These are phyloP conservation scores for Erethizon dorsatum DNA, from an alignment of 2,797 vertebrate genomes.

Conservation along the genomic window DNA sequence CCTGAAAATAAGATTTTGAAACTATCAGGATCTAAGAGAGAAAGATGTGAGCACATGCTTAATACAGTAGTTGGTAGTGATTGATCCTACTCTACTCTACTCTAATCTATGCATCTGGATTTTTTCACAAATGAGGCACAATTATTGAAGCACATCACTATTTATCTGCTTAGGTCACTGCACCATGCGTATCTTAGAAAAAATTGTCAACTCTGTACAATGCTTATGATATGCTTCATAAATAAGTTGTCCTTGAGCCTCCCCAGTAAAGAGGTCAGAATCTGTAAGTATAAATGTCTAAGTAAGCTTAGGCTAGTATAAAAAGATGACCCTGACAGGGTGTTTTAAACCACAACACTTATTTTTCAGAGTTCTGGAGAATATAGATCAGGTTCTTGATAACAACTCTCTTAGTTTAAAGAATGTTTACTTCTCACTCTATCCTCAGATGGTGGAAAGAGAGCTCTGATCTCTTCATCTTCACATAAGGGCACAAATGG, in stretches of 20 bases:
- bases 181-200: background rate
- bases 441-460: background rate
- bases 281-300: background rate
- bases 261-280: rapidly evolving
- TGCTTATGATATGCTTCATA: background rate
- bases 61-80: background rate
- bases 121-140: background rate
- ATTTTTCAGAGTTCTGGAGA: background rate
- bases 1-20: background rate
- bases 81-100: background rate
- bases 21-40: background rate
- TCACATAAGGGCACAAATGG: too few relatives aligned
- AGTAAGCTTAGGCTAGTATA: too few relatives aligned
- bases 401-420: background rate
- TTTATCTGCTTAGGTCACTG: background rate
- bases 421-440: background rate
- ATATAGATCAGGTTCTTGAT: background rate
- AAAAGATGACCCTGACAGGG: background rate
- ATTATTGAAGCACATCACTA: background rate
- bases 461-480: background rate
- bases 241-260: background rate
- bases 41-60: background rate
- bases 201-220: background rate
- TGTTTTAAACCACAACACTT: background rate
- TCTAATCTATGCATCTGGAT: background rate